Evolutionary conservation across 2,888 invertebrate genomes (phyloP).

Genomic region (Parnassius glacialis): DNA sequence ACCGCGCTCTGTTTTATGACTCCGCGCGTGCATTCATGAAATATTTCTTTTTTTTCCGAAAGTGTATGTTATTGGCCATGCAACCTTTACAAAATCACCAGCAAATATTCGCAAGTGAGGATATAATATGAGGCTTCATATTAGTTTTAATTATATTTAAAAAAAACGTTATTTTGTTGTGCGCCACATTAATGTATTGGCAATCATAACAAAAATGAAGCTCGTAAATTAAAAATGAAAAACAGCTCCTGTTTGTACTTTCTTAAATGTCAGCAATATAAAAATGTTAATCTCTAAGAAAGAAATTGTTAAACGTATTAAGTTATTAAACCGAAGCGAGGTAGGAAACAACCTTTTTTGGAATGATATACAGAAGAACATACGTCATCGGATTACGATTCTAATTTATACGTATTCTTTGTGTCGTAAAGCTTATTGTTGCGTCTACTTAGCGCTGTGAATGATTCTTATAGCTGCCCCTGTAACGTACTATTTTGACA

Average conservation of each 20-base stretch:
- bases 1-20: slow-evolving; percentile 29
- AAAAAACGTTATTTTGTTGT: slow-evolving; percentile 7
- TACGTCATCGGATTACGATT: slow-evolving; percentile 73
- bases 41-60: not conserved
- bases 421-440: slow-evolving; percentile 59
- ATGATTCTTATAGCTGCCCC: slow-evolving; percentile 51
- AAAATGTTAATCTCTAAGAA: slow-evolving; percentile 49
- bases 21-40: slow-evolving; percentile 4
- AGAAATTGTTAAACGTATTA: slow-evolving; percentile 65
- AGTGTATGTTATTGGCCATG: too few species aligned
- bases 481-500: slow-evolving; percentile 72
- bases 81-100: too few species aligned
- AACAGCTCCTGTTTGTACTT: slow-evolving; percentile 28
- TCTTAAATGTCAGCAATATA: slow-evolving; percentile 38
- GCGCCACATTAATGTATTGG: slow-evolving; percentile 5
- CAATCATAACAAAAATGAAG: slow-evolving; percentile 10
- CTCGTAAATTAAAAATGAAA: slow-evolving; percentile 23
- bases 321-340: slow-evolving; percentile 60
- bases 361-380: slow-evolving; percentile 54
- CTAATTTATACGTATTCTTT: slow-evolving; percentile 69
- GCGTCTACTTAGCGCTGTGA: slow-evolving; percentile 61
- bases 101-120: too few species aligned
- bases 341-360: slow-evolving; percentile 51
- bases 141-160: not conserved
- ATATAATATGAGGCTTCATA: not conserved